These are phyloP conservation scores for Lymantria monacha DNA, from an alignment of 2,888 invertebrate species.

Conservation along the genomic window DNA sequence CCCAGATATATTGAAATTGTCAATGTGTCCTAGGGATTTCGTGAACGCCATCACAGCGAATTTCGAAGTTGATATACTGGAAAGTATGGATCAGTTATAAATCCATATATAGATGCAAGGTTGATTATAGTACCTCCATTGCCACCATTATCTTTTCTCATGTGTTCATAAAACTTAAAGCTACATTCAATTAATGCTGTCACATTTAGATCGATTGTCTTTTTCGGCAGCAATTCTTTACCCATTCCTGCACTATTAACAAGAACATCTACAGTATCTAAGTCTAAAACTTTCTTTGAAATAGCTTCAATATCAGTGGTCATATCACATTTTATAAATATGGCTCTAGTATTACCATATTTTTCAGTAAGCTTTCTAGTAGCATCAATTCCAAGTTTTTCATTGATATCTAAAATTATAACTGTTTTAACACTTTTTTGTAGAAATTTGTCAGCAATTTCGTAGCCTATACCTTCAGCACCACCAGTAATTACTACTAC, in stretches of 20 bases:
- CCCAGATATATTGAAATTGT: slow-evolving; percentile 68
- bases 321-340: slow-evolving; percentile 78
- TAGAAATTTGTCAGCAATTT: slow-evolving; percentile 64
- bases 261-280: slow-evolving; percentile 64
- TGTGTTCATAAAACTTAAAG: slow-evolving; percentile 80
- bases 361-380: slow-evolving; percentile 60
- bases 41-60: slow-evolving; percentile 79
- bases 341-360: slow-evolving; percentile 63
- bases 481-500: slow-evolving; percentile 69
- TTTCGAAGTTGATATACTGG: slow-evolving; percentile 84
- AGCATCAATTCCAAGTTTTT: slow-evolving; percentile 55
- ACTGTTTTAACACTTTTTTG: slow-evolving; percentile 53
- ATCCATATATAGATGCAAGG: slow-evolving; percentile 83
- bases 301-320: slow-evolving; percentile 64
- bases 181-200: slow-evolving; percentile 58
- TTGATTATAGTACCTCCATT: slow-evolving; percentile 86
- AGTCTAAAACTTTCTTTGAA: slow-evolving; percentile 47
- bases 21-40: slow-evolving; percentile 66
- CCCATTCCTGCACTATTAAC: slow-evolving; percentile 71
- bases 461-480: slow-evolving; percentile 74
- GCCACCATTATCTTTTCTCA: slow-evolving; percentile 80
- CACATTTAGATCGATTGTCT: slow-evolving; percentile 60
- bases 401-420: slow-evolving; percentile 50
- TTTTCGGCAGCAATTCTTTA: slow-evolving; percentile 37
- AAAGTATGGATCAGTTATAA: slow-evolving; percentile 67